Percentiles rank a stretch among this genome's conserved stretches.
phyloP scores from a whole-genome alignment of 2,888 invertebrate genomes.

The Dasypogon diadema region DNA sequence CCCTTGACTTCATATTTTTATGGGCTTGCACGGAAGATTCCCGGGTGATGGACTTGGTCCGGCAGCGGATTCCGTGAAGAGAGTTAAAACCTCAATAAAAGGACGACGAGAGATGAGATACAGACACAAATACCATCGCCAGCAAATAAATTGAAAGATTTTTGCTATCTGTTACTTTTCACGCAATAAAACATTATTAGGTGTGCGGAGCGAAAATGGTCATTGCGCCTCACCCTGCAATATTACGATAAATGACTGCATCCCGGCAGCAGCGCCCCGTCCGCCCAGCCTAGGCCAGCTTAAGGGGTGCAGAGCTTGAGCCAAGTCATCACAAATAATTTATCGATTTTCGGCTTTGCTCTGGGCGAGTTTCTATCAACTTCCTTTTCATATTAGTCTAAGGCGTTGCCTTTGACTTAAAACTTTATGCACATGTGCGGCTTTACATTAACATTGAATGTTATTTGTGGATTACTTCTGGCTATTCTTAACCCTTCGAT shows the following conservation, averaged over 20 bases:
- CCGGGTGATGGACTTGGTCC: slow-evolving; percentile 2
- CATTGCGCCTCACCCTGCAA: not conserved
- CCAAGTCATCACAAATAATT: slow-evolving; percentile 54
- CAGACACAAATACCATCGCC: too few relatives aligned
- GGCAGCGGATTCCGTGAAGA: not conserved
- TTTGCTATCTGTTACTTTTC: slow-evolving; percentile 57
- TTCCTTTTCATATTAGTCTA: slow-evolving; percentile 49
- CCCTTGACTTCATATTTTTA: slow-evolving; percentile 52
- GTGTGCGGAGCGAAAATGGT: slow-evolving; percentile 6
- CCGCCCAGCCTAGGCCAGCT: not conserved
- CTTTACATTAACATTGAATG: slow-evolving; percentile 51
- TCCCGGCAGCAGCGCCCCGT: not conserved
- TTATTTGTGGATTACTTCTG: slow-evolving; percentile 54
- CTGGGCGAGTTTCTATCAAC: slow-evolving; percentile 34
- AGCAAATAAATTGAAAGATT: slow-evolving; percentile 56
- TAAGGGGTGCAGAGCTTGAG: slow-evolving; percentile 24
- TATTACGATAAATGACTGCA: slow-evolving; percentile 35
- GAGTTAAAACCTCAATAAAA: slow-evolving; percentile 50
- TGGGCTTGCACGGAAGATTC: not conserved
- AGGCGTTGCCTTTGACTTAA: slow-evolving; percentile 52
- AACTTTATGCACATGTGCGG: slow-evolving; percentile 49
- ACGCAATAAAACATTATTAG: slow-evolving; percentile 58
- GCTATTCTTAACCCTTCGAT: slow-evolving; percentile 53
- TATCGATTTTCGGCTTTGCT: slow-evolving; percentile 52
- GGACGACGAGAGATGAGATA: slow-evolving; percentile 25